Evolutionary conservation across 2,888 invertebrate genomes (phyloP), one percentile per base, ranked within the genome.

Genomic region (Encarsia formosa): DNA sequence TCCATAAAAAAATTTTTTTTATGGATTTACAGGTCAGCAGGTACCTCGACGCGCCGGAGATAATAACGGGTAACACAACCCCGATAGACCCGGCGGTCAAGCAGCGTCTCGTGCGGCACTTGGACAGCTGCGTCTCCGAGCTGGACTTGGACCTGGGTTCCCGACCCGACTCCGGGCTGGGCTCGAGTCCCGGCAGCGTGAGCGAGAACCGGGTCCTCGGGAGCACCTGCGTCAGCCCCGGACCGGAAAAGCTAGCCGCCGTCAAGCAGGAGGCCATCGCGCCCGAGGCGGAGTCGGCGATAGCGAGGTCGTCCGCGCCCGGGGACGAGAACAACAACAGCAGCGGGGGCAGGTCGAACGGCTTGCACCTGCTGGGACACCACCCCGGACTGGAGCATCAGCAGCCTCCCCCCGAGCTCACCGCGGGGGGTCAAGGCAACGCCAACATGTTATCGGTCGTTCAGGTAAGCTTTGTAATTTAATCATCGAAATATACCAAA

Each of bases 71-170:
- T 29, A 73, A 72, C 47, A 79, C 80, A 68, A 76, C 77, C 23
- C 76, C 79, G 32, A 73, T 81, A 59, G 82, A 82, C 52, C 75
- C 78, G 1, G 80, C 80, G 2, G 77, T 81, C 15, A 78, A 81
- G 52, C 82, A 82, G 63, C 72, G 82, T 46, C 70, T 83, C 23
- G 69, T 82, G 3, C 75, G 81, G 31, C 83, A 83, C 64, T 66
- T 83, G 61, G 81, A 82, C 62, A 78, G 78, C 61, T 83, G 82
- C 66, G 78, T 81, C n/a, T 75, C 79, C 1, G 82, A 82, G 63
- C 76, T 83, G 18, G 82, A 82, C 62, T 70, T 81, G 51, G 81
- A 82, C 64, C 75, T 81, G 44, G 78, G 79, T 38, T 72, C 73
- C 37, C 65, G 71, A 37, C 73, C 71, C 22, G 73, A 72, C 61